Conservation (phyloP, 2,113 vertebrate species). For the Saiga tatarica region DNA sequence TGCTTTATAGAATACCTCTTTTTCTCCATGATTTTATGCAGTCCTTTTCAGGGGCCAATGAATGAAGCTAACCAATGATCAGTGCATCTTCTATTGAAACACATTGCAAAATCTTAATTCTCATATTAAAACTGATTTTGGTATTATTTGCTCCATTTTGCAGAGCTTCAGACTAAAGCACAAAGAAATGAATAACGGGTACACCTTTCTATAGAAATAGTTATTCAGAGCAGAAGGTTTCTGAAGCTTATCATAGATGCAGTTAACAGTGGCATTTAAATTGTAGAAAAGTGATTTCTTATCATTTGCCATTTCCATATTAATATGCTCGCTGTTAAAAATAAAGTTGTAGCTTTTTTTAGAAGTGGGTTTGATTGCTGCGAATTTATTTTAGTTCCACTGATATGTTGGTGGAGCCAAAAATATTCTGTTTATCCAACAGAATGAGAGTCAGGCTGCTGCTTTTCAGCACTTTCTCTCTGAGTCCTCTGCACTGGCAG, state of each 20-base stretch:
- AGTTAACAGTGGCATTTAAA: not conserved
- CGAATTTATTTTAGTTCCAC: slow-evolving; percentile 42
- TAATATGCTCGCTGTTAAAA: slow-evolving; percentile 19
- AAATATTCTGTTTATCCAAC: slow-evolving; percentile 61
- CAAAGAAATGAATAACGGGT: not conserved
- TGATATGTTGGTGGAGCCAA: slow-evolving; percentile 1
- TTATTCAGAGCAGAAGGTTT: not conserved
- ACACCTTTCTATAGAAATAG: not conserved
- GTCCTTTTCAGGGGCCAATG: not conserved
- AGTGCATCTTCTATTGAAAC: not conserved
- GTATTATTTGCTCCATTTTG: not conserved
- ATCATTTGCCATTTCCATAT: not conserved
- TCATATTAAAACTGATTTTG: not conserved
- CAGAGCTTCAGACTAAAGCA: not conserved
- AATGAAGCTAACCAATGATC: not conserved
- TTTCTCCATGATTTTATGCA: not conserved
- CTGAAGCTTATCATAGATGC: not conserved
- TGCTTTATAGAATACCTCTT: not conserved
- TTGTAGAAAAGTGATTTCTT: not conserved
- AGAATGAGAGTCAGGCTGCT: slow-evolving; percentile 28
- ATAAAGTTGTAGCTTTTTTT: slow-evolving; percentile 40
- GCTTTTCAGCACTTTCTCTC: not conserved
- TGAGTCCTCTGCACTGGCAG: slow-evolving; percentile 33
- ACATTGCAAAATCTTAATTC: not conserved
- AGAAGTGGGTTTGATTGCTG: not conserved